Base-by-base conservation (phyloP, 2,113 vertebrate species). In the Nyctibius bracteatus region DNA sequence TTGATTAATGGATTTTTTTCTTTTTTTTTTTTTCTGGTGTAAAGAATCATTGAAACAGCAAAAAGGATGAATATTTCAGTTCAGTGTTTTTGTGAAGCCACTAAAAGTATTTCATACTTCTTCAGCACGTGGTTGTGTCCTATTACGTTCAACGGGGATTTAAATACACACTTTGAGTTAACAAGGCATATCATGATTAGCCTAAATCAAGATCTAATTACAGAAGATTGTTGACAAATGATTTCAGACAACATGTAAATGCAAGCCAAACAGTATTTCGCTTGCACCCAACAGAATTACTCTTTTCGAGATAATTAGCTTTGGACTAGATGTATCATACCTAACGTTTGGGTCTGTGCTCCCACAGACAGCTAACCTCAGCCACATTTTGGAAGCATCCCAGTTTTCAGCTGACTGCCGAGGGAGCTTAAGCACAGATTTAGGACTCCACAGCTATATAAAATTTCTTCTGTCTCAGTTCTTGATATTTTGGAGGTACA, bases 121-220 rank as follows among this genome's bases (percentile, higher is more conserved):
- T 59, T 77, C 68, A 74, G 52, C 62, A 28, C 5, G 3, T 6
- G 4, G 10, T 81, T 72, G 23, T 71, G 65, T 92, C 61, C 68
- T 47, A 20, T 79, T 92, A 28, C 0, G 0, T 59, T 86, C 90
- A 88, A 52, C 22, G 6, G 43, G 52, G 35, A 41, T 68, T 89
- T 87, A 89, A 96, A 94, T 52, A 39, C 35, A 83, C 19, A 10
- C 14, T 94, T 78, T 13, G 79, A 80, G 44, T 78, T 94, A 96
- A 94, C 91, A 88, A 95, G 86, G 80, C 86, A 85, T 71, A 62
- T 59, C 63, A 83, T 46, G 77, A 91, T 96, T 89, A 95, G 80
- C 71, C 66, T 94, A 90, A 95, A 95, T 94, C 86, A 90, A 92
- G 68, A 95, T 67, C 88, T 92, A 93, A 86, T 96, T 93, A 90